Conservation (phyloP, 92 coral and sea anemone species). For the Parazoanthus atlanticus region DNA sequence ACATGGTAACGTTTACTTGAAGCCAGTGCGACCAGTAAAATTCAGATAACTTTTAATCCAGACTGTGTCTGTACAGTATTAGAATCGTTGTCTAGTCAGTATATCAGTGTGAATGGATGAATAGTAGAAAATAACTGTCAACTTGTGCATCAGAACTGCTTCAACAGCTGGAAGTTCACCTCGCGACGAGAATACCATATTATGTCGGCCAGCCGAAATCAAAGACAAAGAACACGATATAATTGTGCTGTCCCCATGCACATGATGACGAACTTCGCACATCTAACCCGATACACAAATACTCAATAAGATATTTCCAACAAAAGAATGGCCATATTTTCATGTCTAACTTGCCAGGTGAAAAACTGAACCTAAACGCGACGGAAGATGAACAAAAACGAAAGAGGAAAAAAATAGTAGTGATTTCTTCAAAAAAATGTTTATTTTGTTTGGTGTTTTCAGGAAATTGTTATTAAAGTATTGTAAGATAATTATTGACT, state of each 20-base stretch:
- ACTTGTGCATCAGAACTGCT: background rate
- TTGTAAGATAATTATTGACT: too few relatives aligned
- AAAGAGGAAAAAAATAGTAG: background rate
- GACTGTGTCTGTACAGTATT: too few relatives aligned
- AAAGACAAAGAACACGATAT: background rate
- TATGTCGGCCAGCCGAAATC: background rate
- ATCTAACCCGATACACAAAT: background rate
- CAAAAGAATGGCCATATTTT: background rate
- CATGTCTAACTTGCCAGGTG: background rate
- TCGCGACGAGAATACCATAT: background rate
- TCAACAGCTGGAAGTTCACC: background rate
- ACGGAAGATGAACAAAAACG: background rate
- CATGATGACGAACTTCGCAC: background rate
- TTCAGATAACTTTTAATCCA: background rate
- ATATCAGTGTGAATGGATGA: background rate
- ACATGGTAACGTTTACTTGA: background rate
- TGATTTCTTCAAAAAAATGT: too few relatives aligned
- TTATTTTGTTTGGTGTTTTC: too few relatives aligned
- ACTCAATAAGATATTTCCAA: background rate
- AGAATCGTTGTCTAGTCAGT: too few relatives aligned
- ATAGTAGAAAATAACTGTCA: background rate
- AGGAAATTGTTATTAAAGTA: too few relatives aligned
- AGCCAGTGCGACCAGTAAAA: background rate
- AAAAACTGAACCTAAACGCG: background rate
- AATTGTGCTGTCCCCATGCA: background rate